Conservation (phyloP, 2,113 vertebrate genomes). For the Perognathus longimembris region DNA sequence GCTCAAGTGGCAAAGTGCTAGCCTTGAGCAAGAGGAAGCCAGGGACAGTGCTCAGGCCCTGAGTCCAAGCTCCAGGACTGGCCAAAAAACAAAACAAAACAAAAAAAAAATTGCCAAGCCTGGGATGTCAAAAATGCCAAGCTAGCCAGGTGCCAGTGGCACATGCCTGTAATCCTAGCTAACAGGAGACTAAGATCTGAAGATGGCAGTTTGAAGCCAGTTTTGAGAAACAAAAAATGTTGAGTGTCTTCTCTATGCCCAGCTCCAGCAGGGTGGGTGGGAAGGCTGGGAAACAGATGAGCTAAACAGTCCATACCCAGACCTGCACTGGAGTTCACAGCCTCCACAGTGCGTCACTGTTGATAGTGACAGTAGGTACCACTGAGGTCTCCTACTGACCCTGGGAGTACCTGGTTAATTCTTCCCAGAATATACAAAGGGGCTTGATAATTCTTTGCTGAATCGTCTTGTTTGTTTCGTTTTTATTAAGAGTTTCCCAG, state of each 20-base stretch:
- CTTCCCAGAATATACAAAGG: background rate
- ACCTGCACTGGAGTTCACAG: background rate
- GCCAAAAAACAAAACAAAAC: no score
- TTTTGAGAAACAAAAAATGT: background rate
- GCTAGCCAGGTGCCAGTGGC: background rate
- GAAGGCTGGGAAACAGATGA: background rate
- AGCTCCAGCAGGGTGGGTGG: background rate
- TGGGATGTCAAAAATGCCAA: background rate
- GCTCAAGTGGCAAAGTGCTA: no score
- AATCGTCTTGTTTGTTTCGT: slow-evolving; percentile 21
- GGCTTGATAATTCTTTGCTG: slow-evolving; percentile 5
- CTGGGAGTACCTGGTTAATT: background rate
- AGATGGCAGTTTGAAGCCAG: no score
- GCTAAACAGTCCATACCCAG: background rate
- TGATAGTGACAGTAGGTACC: background rate
- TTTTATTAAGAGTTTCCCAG: background rate
- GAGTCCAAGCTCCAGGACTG: no score
- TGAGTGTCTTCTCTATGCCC: slow-evolving; percentile 17
- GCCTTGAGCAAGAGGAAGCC: no score
- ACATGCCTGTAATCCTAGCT: no score
- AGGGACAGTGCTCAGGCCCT: no score
- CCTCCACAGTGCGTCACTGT: background rate
- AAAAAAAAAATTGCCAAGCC: background rate
- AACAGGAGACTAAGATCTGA: no score
- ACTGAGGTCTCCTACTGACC: background rate